Evolutionary conservation across 2,113 vertebrate species (phyloP).

Genomic region (Plestiodon gilberti): DNA sequence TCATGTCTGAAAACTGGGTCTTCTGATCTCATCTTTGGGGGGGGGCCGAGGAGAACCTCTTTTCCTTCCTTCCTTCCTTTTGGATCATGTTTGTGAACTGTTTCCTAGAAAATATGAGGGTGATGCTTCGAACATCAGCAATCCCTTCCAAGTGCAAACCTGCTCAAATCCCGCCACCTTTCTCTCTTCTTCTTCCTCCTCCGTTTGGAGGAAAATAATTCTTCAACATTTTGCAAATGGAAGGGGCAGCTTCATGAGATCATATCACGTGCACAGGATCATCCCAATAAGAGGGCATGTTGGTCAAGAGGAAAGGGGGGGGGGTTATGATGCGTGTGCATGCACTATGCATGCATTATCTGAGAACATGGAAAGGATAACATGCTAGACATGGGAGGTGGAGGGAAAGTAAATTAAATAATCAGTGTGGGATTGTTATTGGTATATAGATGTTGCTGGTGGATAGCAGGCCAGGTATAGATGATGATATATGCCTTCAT

Average conservation of each 20-base stretch:
- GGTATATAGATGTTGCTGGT: neutral
- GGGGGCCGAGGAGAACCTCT: neutral
- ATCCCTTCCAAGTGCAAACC: neutral
- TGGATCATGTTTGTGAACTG: constrained; percentile 11
- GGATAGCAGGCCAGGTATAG: constrained; percentile 2
- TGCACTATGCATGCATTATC: fast-evolving
- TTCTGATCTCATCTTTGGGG: constrained; percentile 19
- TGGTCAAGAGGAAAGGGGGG: constrained; percentile 25
- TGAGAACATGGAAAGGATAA: neutral
- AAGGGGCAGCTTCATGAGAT: constrained; percentile 35
- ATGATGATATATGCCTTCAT: constrained; percentile 5
- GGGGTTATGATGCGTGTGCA: neutral
- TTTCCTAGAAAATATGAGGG: constrained; percentile 3
- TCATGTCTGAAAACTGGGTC: constrained; percentile 41
- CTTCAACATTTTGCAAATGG: constrained; percentile 13
- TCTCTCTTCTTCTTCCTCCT: neutral
- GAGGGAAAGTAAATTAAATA: neutral
- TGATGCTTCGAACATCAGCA: neutral
- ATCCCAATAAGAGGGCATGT: constrained; percentile 63
- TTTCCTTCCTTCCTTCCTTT: neutral
- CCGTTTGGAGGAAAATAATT: constrained; percentile 17
- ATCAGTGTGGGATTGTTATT: neutral
- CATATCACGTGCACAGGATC: neutral
- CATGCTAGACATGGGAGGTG: fast-evolving
- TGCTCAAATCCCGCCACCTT: neutral